Percentiles rank a stretch among this genome's conserved stretches.
These are phyloP conservation scores for Percopsis omiscomaycus DNA, from an alignment of 2,797 vertebrate genomes.

Conservation along the genomic window DNA sequence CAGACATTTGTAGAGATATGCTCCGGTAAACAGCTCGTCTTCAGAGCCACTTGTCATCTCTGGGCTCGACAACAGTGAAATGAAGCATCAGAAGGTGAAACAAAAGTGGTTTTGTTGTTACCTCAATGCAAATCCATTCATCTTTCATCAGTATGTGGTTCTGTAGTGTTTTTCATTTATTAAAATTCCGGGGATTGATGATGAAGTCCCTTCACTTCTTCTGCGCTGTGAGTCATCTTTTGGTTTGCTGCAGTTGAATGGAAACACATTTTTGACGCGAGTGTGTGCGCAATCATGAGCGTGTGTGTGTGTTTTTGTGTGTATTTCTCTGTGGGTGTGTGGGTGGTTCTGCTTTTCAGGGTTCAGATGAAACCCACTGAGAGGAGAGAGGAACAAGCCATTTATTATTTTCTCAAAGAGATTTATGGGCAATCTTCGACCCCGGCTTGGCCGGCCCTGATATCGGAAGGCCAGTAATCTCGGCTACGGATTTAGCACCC, in stretches of 20 bases:
- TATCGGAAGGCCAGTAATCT: slow-evolving; percentile 56
- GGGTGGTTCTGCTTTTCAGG: slow-evolving; percentile 40
- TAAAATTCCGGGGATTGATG: neutral
- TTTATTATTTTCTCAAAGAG: slow-evolving; percentile 61
- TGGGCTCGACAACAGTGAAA: slow-evolving; percentile 16
- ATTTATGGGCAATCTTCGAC: slow-evolving; percentile 66
- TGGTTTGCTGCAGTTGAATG: too few species aligned
- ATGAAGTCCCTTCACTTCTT: neutral
- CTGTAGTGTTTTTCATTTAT: slow-evolving; percentile 14
- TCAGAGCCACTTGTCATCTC: slow-evolving; percentile 37
- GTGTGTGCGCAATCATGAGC: neutral
- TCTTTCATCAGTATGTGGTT: slow-evolving; percentile 4
- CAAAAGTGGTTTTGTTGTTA: slow-evolving; percentile 5
- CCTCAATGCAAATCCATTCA: neutral
- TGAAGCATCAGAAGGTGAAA: slow-evolving; percentile 21
- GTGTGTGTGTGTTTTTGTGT: neutral
- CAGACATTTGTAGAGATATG: slow-evolving; percentile 44
- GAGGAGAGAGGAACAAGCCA: slow-evolving; percentile 41
- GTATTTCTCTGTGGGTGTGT: slow-evolving; percentile 23
- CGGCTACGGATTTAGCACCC: slow-evolving; percentile 49
- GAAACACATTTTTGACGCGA: too few species aligned
- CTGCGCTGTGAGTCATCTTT: neutral
- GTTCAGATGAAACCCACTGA: slow-evolving; percentile 49
- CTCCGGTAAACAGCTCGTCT: slow-evolving; percentile 48
- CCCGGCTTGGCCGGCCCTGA: slow-evolving; percentile 41